Percentiles rank a stretch among this genome's conserved stretches.
These are phyloP conservation scores for Ailuropoda melanoleuca DNA, from an alignment of 2,113 vertebrate genomes.

Conservation along the genomic window DNA sequence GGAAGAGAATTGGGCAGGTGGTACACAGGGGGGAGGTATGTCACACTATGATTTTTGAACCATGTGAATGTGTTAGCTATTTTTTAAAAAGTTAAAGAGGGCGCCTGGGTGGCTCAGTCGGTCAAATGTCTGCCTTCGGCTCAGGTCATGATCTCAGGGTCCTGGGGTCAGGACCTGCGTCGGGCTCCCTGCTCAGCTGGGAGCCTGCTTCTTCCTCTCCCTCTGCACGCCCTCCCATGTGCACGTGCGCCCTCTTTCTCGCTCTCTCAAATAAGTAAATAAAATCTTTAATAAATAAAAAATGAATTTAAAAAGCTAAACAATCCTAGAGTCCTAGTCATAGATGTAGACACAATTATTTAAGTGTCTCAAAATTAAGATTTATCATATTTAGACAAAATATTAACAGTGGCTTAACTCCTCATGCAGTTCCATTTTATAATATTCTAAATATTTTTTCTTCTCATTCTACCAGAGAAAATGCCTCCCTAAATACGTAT, in stretches of 20 bases:
- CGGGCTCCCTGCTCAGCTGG: no score
- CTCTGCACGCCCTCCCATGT: no score
- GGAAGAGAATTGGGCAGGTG: background rate
- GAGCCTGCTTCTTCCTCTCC: no score
- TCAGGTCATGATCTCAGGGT: no score
- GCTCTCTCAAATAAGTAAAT: no score
- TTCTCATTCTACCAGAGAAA: background rate
- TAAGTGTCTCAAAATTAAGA: background rate
- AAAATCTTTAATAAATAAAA: no score
- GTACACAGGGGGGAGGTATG: background rate
- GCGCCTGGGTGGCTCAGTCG: no score
- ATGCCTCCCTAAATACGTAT: background rate
- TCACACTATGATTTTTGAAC: background rate
- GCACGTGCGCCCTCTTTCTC: no score
- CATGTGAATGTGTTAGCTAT: background rate
- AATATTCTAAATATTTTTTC: background rate
- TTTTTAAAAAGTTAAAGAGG: background rate
- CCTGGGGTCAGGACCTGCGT: no score
- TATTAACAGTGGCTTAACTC: background rate
- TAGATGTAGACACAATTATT: background rate
- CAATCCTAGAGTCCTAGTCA: background rate
- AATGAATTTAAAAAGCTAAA: background rate
- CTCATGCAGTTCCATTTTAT: background rate
- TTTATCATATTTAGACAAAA: background rate
- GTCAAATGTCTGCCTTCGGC: no score